A percentile compares a stretch with the other conserved stretches of the same genome.
These are phyloP conservation scores for Harpegnathos saltator DNA, from an alignment of 1,140 invertebrate species.

Conservation along the genomic window DNA sequence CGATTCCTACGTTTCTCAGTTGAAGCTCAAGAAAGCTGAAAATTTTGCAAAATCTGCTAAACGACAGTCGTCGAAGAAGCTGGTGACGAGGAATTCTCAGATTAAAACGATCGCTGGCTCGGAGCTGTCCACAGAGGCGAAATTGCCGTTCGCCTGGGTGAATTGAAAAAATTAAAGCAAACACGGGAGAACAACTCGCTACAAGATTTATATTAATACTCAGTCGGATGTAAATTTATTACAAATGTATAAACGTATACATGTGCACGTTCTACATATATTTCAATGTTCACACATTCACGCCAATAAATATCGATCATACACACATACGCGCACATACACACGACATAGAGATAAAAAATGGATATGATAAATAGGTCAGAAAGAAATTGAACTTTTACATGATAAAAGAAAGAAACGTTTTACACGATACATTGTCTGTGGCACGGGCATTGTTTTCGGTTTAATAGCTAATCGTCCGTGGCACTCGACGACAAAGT, in stretches of 20 bases:
- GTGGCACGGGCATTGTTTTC: conserved; percentile 32
- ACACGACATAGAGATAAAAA: conserved; percentile 53
- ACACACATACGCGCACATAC: conserved; percentile 16
- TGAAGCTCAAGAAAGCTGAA: conserved; percentile 74
- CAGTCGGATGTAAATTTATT: conserved; percentile 67
- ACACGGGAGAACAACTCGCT: neutral
- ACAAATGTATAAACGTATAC: conserved; percentile 75
- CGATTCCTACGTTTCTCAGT: conserved; percentile 78
- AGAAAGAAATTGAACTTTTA: conserved; percentile 60
- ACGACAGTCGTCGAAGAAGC: conserved; percentile 64
- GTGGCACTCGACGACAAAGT: conserved; percentile 41
- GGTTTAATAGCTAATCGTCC: conserved; percentile 30
- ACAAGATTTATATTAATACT: conserved; percentile 23
- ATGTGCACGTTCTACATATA: conserved; percentile 64
- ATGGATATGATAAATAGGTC: conserved; percentile 55
- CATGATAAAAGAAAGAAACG: no score
- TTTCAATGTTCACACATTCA: conserved; percentile 47
- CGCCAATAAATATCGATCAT: conserved; percentile 43
- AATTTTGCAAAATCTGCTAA: conserved; percentile 74
- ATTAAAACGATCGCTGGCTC: conserved; percentile 48
- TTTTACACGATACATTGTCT: conserved; percentile 37
- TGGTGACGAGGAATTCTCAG: conserved; percentile 29
- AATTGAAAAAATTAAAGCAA: conserved; percentile 65
- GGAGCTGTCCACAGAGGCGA: neutral
- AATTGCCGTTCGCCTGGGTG: conserved; percentile 75